Percentiles rank a stretch among this genome's conserved stretches.
phyloP scores from a whole-genome alignment of 2,888 invertebrate genomes.

The Drosophila nigritarsus region DNA sequence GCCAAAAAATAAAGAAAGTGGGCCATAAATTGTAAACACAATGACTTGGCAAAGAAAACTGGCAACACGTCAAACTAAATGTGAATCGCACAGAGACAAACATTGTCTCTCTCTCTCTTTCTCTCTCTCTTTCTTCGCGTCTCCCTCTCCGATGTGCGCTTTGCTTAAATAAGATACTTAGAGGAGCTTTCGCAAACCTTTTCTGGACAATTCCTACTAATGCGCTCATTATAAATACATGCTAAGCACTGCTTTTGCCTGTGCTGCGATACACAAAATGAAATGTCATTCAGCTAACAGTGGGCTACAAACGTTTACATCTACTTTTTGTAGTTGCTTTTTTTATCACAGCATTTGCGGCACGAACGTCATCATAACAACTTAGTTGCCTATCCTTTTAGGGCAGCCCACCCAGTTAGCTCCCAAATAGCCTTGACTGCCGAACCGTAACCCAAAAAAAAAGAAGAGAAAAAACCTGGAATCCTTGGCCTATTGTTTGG shows the following conservation, averaged over 20 bases:
- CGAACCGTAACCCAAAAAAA: constrained; percentile 29
- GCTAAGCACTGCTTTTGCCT: constrained; percentile 37
- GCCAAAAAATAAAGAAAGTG: constrained; percentile 8
- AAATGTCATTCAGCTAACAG: constrained; percentile 46
- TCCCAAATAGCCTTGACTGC: constrained; percentile 35
- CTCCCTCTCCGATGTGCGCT: constrained; percentile 2
- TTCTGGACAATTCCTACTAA: constrained; percentile 46
- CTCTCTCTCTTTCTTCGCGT: neutral
- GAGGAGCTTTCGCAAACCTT: constrained; percentile 45
- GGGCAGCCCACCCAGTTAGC: constrained; percentile 6
- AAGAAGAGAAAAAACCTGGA: constrained; percentile 27
- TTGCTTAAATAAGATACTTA: constrained; percentile 40
- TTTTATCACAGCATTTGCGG: constrained; percentile 13
- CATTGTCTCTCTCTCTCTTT: neutral
- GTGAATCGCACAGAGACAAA: neutral
- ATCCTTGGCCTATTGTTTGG: constrained; percentile 68
- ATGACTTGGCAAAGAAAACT: constrained; percentile 9
- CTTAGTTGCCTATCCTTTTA: constrained; percentile 61
- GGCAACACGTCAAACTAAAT: constrained; percentile 4
- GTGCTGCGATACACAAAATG: constrained; percentile 38
- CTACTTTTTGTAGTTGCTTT: constrained; percentile 12
- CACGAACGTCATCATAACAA: constrained; percentile 72
- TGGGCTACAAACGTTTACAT: constrained; percentile 33
- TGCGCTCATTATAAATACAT: constrained; percentile 72
- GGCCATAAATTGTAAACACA: constrained; percentile 46